phyloP scores from a whole-genome alignment of 2,888 invertebrate species.

The Clusia tigrina region DNA sequence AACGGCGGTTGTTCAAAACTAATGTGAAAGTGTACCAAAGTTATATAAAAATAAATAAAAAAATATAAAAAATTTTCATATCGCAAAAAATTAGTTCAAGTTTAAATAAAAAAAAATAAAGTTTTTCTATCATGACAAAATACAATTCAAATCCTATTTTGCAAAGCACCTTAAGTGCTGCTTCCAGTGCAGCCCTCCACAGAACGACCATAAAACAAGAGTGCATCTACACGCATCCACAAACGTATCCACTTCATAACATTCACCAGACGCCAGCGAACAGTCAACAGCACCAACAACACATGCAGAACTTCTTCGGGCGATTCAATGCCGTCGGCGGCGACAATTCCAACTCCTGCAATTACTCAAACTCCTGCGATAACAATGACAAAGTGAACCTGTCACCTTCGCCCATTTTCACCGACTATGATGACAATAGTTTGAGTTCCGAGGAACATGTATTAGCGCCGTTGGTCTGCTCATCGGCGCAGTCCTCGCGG shows the following conservation, averaged over 20 bases:
- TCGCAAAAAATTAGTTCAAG: constrained; percentile 6
- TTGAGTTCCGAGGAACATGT: constrained; percentile 64
- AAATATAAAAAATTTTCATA: constrained; percentile 7
- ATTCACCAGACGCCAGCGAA: constrained; percentile 10
- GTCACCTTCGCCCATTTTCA: constrained; percentile 60
- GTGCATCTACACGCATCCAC: constrained; percentile 30
- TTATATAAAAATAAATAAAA: neutral
- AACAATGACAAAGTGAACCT: constrained; percentile 41
- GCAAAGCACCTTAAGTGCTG: constrained; percentile 9
- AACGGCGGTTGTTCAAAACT: constrained; percentile 14
- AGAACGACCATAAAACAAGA: constrained; percentile 46
- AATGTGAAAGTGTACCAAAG: neutral
- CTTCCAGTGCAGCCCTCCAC: constrained; percentile 4
- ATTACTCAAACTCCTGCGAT: constrained; percentile 10
- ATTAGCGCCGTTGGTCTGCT: constrained; percentile 64
- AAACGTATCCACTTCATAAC: constrained; percentile 36
- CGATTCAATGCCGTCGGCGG: constrained; percentile 53
- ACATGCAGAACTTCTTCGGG: constrained; percentile 47
- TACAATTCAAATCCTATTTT: constrained; percentile 41
- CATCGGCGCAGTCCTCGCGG: constrained; percentile 66
- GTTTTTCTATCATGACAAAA: constrained; percentile 48
- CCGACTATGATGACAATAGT: constrained; percentile 63
- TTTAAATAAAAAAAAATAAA: neutral
- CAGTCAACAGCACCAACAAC: constrained; percentile 31
- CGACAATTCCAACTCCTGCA: constrained; percentile 29